Percentiles rank a stretch among this genome's conserved stretches.
Evolutionary conservation across 2,797 vertebrate genomes (phyloP).

Genomic region (Amniataba percoides): DNA sequence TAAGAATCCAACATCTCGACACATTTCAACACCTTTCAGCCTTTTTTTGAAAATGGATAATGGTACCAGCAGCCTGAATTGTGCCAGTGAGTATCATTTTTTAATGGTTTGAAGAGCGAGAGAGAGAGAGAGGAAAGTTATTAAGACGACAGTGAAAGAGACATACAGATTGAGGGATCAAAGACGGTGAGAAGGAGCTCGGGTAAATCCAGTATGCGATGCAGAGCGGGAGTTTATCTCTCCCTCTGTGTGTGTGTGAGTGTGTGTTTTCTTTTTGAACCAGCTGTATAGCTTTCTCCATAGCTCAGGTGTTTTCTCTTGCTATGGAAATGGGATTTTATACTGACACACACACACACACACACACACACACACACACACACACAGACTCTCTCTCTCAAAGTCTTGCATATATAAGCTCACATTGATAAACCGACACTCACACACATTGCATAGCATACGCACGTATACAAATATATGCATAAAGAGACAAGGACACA

Average conservation of each 20-base stretch:
- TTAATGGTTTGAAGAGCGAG: conserved; percentile 40
- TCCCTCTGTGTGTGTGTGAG: neutral
- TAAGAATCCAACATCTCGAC: conserved; percentile 28
- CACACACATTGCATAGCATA: neutral
- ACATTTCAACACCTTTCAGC: conserved; percentile 13
- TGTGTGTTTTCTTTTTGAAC: neutral
- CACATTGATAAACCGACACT: neutral
- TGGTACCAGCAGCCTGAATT: conserved; percentile 23
- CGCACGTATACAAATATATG: conserved; percentile 15
- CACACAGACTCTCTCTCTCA: neutral
- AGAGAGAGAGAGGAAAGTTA: conserved; percentile 40
- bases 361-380: neutral
- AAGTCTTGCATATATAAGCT: neutral
- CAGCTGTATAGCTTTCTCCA: conserved; percentile 16
- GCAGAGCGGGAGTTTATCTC: conserved; percentile 38
- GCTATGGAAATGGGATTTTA: conserved; percentile 29
- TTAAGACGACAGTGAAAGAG: conserved; percentile 54
- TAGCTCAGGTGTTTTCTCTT: conserved; percentile 52
- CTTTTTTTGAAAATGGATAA: conserved; percentile 45
- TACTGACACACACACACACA: neutral
- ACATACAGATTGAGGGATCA: conserved; percentile 64
- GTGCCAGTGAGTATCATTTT: conserved; percentile 25
- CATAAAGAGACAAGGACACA: conserved; percentile 32
- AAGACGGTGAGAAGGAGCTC: conserved; percentile 53
- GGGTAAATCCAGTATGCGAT: conserved; percentile 53